A percentile compares a stretch with the other conserved stretches of the same genome.
Evolutionary conservation across 2,113 vertebrate genomes (phyloP).

Genomic region (Tachuris rubrigastra): DNA sequence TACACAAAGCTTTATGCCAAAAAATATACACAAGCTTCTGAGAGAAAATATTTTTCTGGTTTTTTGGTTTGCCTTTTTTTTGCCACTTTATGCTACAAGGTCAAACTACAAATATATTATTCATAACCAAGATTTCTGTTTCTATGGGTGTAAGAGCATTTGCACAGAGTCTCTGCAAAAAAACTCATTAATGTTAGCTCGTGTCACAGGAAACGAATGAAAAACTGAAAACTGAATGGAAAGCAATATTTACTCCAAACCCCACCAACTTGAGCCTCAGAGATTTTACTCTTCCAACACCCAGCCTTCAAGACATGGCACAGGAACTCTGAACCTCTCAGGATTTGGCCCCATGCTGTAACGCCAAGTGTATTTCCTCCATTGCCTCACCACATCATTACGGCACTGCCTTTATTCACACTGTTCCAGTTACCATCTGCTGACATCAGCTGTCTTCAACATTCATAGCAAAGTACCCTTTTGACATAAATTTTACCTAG

Average conservation of each 20-base stretch:
- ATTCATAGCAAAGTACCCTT: conserved; percentile 8
- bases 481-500: conserved; percentile 15
- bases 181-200: neutral
- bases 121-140: neutral
- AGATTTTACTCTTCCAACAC: neutral
- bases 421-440: conserved; percentile 25
- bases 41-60: neutral
- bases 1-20: neutral
- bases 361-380: neutral
- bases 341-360: neutral
- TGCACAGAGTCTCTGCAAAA: neutral
- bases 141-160: neutral
- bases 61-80: neutral
- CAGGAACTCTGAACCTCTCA: neutral
- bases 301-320: neutral
- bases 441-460: conserved; percentile 13
- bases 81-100: neutral
- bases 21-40: neutral
- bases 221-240: neutral
- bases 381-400: neutral
- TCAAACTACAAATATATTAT: neutral
- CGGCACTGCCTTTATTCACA: neutral
- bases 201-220: neutral
- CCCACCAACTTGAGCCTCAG: neutral
- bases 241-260: neutral